Conservation (phyloP, 2,888 invertebrate genomes). For the Epinotia brunnichana region DNA sequence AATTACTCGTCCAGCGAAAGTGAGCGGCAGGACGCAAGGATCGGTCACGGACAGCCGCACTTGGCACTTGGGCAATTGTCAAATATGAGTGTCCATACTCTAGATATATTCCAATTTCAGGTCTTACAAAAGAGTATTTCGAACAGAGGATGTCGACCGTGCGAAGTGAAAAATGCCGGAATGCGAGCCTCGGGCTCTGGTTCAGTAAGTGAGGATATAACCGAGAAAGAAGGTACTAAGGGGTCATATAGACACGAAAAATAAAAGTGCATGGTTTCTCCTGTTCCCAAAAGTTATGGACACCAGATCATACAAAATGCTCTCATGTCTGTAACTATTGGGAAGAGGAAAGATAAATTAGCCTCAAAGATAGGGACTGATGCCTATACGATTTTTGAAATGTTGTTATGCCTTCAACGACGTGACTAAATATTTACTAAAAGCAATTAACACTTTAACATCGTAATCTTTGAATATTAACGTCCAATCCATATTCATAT, state of each 20-base stretch:
- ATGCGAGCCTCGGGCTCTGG: background rate
- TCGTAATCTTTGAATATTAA: conserved; percentile 17
- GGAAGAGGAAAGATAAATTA: background rate
- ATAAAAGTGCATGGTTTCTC: background rate
- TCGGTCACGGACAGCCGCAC: conserved; percentile 19
- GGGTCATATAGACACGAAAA: background rate
- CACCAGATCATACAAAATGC: background rate
- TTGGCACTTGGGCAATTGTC: background rate
- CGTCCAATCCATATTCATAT: conserved; percentile 8
- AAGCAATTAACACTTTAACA: background rate
- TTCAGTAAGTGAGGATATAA: background rate
- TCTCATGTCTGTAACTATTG: background rate
- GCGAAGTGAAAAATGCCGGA: background rate
- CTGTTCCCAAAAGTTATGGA: background rate
- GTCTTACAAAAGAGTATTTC: background rate
- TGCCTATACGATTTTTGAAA: too few relatives aligned
- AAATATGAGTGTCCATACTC: background rate
- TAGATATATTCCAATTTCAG: background rate
- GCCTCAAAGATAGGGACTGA: background rate
- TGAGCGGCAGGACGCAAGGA: conserved; percentile 25
- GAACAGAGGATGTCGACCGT: background rate
- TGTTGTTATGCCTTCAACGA: background rate
- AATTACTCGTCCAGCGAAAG: conserved; percentile 10
- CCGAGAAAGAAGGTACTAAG: too few relatives aligned
- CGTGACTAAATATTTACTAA: background rate